These are phyloP conservation scores for Varanus salvator DNA, from an alignment of 2,113 vertebrate species.

Conservation along the genomic window DNA sequence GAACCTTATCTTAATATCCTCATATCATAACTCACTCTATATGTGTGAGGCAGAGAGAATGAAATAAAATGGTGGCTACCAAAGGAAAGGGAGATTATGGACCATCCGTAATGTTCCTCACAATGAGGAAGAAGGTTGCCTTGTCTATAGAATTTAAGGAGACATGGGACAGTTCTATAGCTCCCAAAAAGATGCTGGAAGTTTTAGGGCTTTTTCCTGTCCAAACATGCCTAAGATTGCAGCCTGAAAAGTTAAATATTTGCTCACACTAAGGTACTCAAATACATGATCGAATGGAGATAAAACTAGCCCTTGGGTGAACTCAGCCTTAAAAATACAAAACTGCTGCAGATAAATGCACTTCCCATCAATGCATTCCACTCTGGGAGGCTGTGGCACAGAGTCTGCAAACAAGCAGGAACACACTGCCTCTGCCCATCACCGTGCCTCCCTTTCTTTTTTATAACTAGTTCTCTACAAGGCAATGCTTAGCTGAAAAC, in stretches of 20 bases:
- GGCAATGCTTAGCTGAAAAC: not conserved
- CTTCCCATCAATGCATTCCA: not conserved
- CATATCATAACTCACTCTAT: not conserved
- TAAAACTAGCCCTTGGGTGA: not conserved
- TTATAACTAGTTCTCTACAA: not conserved
- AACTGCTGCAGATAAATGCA: not conserved
- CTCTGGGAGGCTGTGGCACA: not conserved
- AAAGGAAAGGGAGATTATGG: conserved; percentile 9
- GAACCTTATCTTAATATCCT: conserved; percentile 24
- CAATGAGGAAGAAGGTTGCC: not conserved
- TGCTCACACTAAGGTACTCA: not conserved
- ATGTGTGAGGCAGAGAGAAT: conserved; percentile 5
- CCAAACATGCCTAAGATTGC: too few relatives aligned
- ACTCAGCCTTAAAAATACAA: not conserved
- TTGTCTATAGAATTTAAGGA: not conserved
- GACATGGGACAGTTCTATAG: too few relatives aligned
- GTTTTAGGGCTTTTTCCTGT: too few relatives aligned
- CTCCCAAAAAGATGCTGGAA: too few relatives aligned
- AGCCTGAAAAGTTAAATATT: not conserved
- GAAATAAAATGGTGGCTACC: not conserved
- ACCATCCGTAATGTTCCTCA: not conserved
- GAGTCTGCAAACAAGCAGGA: not conserved
- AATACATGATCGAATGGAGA: not conserved
- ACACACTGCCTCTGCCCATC: not conserved
- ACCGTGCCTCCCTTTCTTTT: not conserved